Evolutionary conservation across 2,888 invertebrate genomes (phyloP).

Genomic region (Linyphia triangularis): DNA sequence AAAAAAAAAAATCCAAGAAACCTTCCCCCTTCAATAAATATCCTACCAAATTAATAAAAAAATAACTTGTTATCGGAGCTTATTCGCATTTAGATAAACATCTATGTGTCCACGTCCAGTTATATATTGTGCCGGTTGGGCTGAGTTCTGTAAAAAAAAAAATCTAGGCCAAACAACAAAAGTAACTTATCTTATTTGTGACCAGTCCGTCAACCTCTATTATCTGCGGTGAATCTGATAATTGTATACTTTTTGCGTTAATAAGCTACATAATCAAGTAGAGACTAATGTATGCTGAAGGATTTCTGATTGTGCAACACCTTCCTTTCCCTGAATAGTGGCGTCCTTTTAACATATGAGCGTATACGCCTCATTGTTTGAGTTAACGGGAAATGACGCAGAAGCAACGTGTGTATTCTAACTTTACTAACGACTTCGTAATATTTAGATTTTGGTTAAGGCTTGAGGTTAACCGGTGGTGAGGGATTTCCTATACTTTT

Average conservation of each 20-base stretch:
- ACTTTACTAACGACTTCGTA: not conserved
- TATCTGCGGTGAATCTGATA: slow-evolving; percentile 55
- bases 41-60: not conserved
- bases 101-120: slow-evolving; percentile 16
- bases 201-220: slow-evolving; percentile 52
- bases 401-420: not conserved
- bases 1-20: not conserved
- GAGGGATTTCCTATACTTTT: not conserved
- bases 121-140: not conserved
- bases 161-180: slow-evolving; percentile 57
- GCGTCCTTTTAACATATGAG: slow-evolving; percentile 4
- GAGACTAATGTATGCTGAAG: slow-evolving; percentile 23
- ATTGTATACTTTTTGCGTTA: slow-evolving; percentile 50
- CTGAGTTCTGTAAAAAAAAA: not conserved
- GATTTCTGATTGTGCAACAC: slow-evolving; percentile 2
- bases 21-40: slow-evolving; percentile 35
- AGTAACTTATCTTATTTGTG: slow-evolving; percentile 35
- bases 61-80: slow-evolving; percentile 1
- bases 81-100: not conserved
- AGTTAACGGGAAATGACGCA: not conserved
- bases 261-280: slow-evolving; percentile 35
- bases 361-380: slow-evolving; percentile 1
- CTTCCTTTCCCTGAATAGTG: not conserved
- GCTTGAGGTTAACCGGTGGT: not conserved
- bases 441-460: not conserved